A percentile compares a stretch with the other conserved stretches of the same genome.
Evolutionary conservation across 2,797 vertebrate species (phyloP).

Genomic region (Natrix natrix): DNA sequence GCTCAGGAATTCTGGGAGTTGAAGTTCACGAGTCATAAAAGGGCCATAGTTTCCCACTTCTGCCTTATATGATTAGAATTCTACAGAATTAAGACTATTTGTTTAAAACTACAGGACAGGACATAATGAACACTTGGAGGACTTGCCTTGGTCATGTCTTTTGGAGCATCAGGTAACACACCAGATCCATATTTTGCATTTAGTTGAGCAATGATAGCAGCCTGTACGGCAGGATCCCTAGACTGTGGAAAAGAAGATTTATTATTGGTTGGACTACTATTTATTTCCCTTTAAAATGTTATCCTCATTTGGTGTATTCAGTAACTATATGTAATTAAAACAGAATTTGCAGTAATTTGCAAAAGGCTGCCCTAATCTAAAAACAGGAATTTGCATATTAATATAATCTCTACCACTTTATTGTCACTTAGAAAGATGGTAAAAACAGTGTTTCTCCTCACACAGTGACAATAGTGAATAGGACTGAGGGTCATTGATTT

Average conservation of each 20-base stretch:
- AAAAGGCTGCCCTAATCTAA: not conserved
- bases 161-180: constrained; percentile 77
- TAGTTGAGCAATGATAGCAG: constrained; percentile 95
- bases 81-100: not conserved
- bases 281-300: not conserved
- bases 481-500: not conserved
- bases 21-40: not conserved
- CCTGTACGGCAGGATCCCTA: constrained; percentile 97
- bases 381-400: not conserved
- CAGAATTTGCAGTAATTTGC: not conserved
- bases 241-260: constrained; percentile 74
- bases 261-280: not conserved
- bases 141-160: constrained; percentile 84
- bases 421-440: not conserved
- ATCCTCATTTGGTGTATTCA: not conserved
- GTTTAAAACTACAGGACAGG: constrained; percentile 9
- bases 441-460: not conserved
- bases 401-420: not conserved
- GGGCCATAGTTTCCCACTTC: not conserved
- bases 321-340: not conserved
- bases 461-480: not conserved
- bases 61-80: not conserved
- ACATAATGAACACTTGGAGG: not conserved
- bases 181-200: constrained; percentile 97
- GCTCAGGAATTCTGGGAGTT: not conserved